Percentiles rank a stretch among this genome's conserved stretches.
These are phyloP conservation scores for Lacerta agilis DNA, from an alignment of 2,797 vertebrate genomes.

Conservation along the genomic window DNA sequence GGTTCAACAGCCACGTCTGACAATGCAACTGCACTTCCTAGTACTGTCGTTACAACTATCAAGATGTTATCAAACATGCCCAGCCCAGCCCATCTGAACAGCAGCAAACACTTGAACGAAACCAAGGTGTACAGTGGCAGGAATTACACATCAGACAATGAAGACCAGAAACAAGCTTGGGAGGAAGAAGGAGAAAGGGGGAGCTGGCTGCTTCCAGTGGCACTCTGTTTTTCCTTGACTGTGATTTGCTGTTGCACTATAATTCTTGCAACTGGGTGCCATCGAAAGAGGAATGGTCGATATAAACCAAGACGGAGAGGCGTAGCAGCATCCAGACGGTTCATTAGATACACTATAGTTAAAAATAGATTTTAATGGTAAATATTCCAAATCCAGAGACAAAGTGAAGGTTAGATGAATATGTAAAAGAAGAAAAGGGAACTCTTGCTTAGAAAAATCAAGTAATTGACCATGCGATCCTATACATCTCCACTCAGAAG, in stretches of 20 bases:
- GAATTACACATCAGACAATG: conserved; percentile 74
- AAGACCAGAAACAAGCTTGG: conserved; percentile 68
- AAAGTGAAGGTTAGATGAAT: not conserved
- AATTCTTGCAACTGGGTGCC: conserved; percentile 77
- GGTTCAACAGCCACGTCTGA: conserved; percentile 29
- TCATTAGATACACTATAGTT: conserved; percentile 77
- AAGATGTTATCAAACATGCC: conserved; percentile 33
- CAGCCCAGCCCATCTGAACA: conserved; percentile 68
- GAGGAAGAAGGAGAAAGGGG: conserved; percentile 69
- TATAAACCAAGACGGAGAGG: conserved; percentile 79
- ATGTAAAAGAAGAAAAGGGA: not conserved
- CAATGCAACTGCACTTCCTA: conserved; percentile 39
- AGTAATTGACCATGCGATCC: too few species aligned
- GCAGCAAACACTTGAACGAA: conserved; percentile 82
- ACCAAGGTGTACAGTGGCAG: conserved; percentile 80
- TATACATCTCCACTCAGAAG: not conserved
- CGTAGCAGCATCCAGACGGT: conserved; percentile 76
- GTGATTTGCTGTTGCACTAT: conserved; percentile 85
- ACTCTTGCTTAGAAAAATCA: not conserved
- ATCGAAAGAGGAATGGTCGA: conserved; percentile 79
- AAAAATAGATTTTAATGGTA: conserved; percentile 75
- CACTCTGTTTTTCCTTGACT: conserved; percentile 78
- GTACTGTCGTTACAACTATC: conserved; percentile 5
- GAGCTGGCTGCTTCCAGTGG: conserved; percentile 79
- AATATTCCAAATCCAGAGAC: conserved; percentile 6